A percentile compares a stretch with the other conserved stretches of the same genome.
phyloP scores from a whole-genome alignment of 2,888 invertebrate genomes.

The Erebia aethiops region DNA sequence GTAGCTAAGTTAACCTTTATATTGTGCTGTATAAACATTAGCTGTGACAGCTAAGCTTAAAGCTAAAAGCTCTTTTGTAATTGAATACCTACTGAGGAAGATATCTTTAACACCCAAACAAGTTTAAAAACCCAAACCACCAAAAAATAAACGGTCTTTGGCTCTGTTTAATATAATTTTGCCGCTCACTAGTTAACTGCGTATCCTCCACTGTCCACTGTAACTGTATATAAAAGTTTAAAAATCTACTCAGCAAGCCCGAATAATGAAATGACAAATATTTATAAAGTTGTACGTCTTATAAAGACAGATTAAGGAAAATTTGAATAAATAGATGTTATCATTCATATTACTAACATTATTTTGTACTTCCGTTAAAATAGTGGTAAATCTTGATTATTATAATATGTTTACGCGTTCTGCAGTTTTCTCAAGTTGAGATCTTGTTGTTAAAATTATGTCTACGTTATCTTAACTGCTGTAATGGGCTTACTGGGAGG shows the following conservation, averaged over 20 bases:
- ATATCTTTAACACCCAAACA: too few relatives aligned
- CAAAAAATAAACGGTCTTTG: too few relatives aligned
- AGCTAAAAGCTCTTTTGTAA: too few relatives aligned
- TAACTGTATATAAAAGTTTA: too few relatives aligned
- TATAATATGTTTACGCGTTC: background rate
- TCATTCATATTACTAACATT: background rate
- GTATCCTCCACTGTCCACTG: too few relatives aligned
- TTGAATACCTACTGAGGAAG: too few relatives aligned
- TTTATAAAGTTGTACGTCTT: background rate
- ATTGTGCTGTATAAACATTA: too few relatives aligned
- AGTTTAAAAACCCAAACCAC: too few relatives aligned
- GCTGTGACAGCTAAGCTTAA: too few relatives aligned
- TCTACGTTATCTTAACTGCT: conserved; percentile 1
- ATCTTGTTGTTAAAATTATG: conserved; percentile 13
- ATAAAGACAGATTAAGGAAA: background rate
- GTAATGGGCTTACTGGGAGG: conserved; percentile 10
- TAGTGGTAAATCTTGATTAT: background rate
- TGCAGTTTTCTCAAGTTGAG: conserved; percentile 6
- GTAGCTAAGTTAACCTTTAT: too few relatives aligned
- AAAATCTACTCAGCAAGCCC: background rate
- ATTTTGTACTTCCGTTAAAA: conserved; percentile 8
- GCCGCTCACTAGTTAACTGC: background rate
- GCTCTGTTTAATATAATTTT: too few relatives aligned
- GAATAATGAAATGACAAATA: background rate
- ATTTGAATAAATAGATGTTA: background rate